These are phyloP conservation scores for Orchestia grillus DNA, from an alignment of 1,140 invertebrate species.

Conservation along the genomic window DNA sequence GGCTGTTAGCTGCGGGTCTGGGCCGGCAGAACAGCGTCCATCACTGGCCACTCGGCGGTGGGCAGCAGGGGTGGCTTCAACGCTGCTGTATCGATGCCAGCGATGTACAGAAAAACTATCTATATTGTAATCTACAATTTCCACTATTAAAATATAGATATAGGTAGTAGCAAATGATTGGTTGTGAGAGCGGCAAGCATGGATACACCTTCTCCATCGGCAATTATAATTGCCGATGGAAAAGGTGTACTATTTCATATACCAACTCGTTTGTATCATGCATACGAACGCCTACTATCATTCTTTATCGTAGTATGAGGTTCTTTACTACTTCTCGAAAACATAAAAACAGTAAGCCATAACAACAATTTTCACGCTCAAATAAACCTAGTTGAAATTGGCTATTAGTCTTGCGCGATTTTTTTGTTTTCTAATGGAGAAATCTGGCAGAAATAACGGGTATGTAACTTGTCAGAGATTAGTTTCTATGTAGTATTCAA, in stretches of 20 bases:
- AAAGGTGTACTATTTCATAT: no score
- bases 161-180: background rate
- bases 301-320: background rate
- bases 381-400: background rate
- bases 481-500: no score
- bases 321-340: background rate
- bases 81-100: background rate
- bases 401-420: background rate
- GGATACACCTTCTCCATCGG: no score
- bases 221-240: no score
- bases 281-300: no score
- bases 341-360: background rate
- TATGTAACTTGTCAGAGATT: background rate
- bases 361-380: background rate
- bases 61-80: background rate
- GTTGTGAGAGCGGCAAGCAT: no score
- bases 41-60: background rate
- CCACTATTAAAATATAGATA: background rate
- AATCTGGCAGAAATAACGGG: background rate
- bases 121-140: no score
- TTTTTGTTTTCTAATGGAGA: background rate
- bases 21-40: background rate
- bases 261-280: no score
- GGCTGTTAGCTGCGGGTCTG: background rate
- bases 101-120: no score